Evolutionary conservation across 1,140 invertebrate genomes (phyloP), one percentile per base, ranked within the genome.

Genomic region (Pseudomyrmex pallidus): DNA sequence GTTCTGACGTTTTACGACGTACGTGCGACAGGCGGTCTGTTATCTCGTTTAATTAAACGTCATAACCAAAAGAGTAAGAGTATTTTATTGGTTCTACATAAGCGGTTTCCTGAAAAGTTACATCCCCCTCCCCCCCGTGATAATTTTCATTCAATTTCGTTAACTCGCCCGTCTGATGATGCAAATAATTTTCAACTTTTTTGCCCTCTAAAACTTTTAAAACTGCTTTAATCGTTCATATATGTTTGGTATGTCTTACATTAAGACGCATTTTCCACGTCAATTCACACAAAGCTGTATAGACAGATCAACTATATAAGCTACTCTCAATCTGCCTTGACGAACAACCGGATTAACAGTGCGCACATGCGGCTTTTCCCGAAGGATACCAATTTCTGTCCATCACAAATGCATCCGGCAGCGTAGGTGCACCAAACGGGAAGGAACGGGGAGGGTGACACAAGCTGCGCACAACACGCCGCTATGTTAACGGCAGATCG

Each of bases 21-120:
- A 17, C n/a, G 10, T 20, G 48, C 17, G 17, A 46, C 25, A 44
- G 54, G 44, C 44, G 17, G 44, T 2, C n/a, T 52, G 74, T 54
- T 59, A 17, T 25, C 20, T 76, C 15, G 46, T 15, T 87, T 67
- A 67, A 57, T 77, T 67, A 67, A 67, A 50, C 12, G 48, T 56
- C 74, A 64, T 2, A 44, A 35, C 35, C 35, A 7, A 25, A 25
- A 35, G 35, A 35, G 0, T 35, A 35, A 7, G 5, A 35, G 0
- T 35, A 35, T 35, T 35, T 35, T 35, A 35, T 35, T 35, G 35
- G 35, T 7, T 35, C 35, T 35, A 7, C 35, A 35, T 35, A 5
- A 35, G 35, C 35, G 2, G 35, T 35, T 7, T 35, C 0, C 35
- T 35, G 7, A 35, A 35, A 35, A 35, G 0, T 35, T 35, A 35